Evolutionary conservation across 2,888 invertebrate species (phyloP).

Genomic region (Linyphia triangularis): DNA sequence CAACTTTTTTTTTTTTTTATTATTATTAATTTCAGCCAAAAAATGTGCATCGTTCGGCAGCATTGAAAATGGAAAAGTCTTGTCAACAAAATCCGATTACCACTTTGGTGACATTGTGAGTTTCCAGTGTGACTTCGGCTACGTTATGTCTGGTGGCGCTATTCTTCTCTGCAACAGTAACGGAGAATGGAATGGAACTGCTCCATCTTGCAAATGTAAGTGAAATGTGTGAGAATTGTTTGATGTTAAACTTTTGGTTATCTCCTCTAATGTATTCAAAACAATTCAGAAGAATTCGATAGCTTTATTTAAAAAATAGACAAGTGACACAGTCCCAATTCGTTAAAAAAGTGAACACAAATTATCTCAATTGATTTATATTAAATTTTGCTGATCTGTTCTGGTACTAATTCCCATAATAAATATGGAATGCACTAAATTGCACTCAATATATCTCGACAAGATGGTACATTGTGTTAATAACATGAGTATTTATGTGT

Average conservation of each 20-base stretch:
- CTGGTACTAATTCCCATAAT: too few relatives aligned
- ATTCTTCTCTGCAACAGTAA: slow-evolving; percentile 91
- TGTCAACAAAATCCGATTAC: slow-evolving; percentile 89
- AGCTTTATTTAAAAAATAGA: not conserved
- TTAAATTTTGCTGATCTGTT: too few relatives aligned
- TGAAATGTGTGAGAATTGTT: too few relatives aligned
- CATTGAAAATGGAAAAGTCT: slow-evolving; percentile 91
- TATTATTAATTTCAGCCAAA: slow-evolving; percentile 81
- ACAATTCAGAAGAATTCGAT: not conserved
- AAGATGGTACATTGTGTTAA: too few relatives aligned
- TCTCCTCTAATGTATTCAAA: not conserved
- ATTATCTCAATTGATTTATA: too few relatives aligned
- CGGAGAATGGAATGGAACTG: slow-evolving; percentile 95
- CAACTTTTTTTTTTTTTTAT: not conserved
- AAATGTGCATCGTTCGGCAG: slow-evolving; percentile 89
- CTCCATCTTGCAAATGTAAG: slow-evolving; percentile 95
- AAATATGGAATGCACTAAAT: too few relatives aligned
- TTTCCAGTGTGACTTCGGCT: slow-evolving; percentile 97
- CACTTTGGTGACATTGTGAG: slow-evolving; percentile 93
- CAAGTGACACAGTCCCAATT: too few relatives aligned
- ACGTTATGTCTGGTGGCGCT: slow-evolving; percentile 90
- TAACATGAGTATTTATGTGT: too few relatives aligned
- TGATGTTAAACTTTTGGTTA: too few relatives aligned
- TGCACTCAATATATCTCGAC: too few relatives aligned
- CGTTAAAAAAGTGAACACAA: too few relatives aligned